Evolutionary conservation across 2,113 vertebrate genomes (phyloP).

Genomic region (Arenaria interpres): DNA sequence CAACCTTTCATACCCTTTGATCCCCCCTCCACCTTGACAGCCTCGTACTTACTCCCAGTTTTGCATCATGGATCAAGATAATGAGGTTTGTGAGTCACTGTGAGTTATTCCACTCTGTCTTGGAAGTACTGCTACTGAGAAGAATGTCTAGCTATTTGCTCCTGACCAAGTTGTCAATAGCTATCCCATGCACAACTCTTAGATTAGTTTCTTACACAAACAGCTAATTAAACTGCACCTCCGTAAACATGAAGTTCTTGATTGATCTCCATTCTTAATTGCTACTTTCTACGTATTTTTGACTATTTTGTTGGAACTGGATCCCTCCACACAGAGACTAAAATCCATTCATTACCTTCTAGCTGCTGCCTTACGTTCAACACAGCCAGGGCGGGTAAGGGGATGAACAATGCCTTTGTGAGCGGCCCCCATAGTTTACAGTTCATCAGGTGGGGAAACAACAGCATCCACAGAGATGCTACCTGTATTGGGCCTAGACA

Average conservation of each 20-base stretch:
- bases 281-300: not conserved
- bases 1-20: not conserved
- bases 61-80: not conserved
- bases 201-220: not conserved
- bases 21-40: not conserved
- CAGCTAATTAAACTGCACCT: not conserved
- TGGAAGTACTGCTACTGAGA: not conserved
- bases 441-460: not conserved
- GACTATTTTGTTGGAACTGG: not conserved
- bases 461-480: not conserved
- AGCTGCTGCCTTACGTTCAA: not conserved
- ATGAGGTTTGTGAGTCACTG: not conserved
- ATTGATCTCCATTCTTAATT: not conserved
- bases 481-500: not conserved
- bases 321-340: not conserved
- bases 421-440: accelerated
- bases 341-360: not conserved
- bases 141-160: not conserved
- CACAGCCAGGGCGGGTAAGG: not conserved
- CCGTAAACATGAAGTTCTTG: not conserved
- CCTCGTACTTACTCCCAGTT: not conserved
- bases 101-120: not conserved
- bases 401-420: not conserved
- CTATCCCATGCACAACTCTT: not conserved
- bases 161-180: not conserved